These are phyloP conservation scores for Cheilosia soror DNA, from an alignment of 2,888 invertebrate species.

Conservation along the genomic window DNA sequence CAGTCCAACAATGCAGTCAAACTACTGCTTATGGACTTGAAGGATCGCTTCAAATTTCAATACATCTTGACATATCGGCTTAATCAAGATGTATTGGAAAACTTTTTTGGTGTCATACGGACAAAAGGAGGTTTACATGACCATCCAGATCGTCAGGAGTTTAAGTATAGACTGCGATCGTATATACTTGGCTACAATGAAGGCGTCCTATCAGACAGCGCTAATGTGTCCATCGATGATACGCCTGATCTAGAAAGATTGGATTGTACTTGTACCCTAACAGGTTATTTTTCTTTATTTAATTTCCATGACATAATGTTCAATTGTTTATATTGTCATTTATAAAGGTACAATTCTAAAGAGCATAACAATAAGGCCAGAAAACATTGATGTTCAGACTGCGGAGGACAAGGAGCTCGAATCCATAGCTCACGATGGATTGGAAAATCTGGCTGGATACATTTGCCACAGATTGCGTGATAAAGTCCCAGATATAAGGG, in stretches of 20 bases:
- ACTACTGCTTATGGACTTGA: no score
- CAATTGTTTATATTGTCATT: no score
- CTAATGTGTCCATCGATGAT: constrained; percentile 39
- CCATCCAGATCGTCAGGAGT: constrained; percentile 46
- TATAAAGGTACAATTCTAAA: no score
- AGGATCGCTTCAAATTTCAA: no score
- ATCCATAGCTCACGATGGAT: constrained; percentile 28
- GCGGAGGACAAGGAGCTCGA: constrained; percentile 33
- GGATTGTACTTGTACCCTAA: constrained; percentile 18
- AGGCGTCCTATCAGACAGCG: constrained; percentile 31
- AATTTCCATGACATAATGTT: no score
- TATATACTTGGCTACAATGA: constrained; percentile 44
- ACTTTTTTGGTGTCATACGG: constrained; percentile 59
- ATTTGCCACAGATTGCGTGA: constrained; percentile 47
- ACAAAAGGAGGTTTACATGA: constrained; percentile 52
- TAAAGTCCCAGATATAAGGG: constrained; percentile 8
- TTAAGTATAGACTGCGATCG: constrained; percentile 35
- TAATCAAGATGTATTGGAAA: constrained; percentile 57
- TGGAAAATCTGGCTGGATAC: constrained; percentile 62
- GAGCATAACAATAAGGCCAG: no score
- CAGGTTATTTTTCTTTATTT: constrained; percentile 8
- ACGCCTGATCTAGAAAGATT: constrained; percentile 14
- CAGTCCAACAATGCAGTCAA: constrained; percentile 8
- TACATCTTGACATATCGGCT: constrained; percentile 48
- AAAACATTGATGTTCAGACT: no score